Conservation (phyloP, 2,888 invertebrate genomes). For the Polia nebulosa region DNA sequence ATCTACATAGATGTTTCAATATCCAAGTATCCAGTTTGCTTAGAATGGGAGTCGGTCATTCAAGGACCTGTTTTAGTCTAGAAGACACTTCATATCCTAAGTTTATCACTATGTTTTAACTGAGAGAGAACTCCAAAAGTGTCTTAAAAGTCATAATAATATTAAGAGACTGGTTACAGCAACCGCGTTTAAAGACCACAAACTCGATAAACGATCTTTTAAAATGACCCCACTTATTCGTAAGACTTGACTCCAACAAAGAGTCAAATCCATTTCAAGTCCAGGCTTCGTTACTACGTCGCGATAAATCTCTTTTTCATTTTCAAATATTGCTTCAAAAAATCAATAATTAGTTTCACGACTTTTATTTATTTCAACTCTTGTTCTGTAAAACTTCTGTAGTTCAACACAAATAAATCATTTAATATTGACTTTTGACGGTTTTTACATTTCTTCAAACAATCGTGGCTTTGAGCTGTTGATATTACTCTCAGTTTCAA, state of each 20-base stretch:
- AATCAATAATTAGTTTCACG: conserved; percentile 70
- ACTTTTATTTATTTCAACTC: conserved; percentile 68
- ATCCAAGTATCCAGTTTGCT: background rate
- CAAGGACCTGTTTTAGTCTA: background rate
- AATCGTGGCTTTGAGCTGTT: conserved; percentile 49
- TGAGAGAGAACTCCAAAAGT: background rate
- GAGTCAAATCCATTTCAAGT: conserved; percentile 23
- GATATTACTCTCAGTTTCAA: conserved; percentile 37
- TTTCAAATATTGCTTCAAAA: conserved; percentile 58
- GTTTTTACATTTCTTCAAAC: conserved; percentile 73
- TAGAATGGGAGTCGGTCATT: no score
- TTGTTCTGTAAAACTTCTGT: conserved; percentile 43
- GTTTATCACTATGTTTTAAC: background rate
- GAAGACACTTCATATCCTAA: background rate
- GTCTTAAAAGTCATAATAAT: conserved; percentile 6
- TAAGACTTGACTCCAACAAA: conserved; percentile 33
- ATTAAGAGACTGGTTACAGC: conserved; percentile 2
- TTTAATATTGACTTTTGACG: conserved; percentile 65
- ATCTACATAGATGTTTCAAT: no score
- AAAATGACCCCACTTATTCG: conserved; percentile 37
- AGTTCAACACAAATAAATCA: conserved; percentile 75
- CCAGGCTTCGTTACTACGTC: conserved; percentile 54
- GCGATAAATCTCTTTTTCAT: conserved; percentile 70
- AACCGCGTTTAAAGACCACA: conserved; percentile 22
- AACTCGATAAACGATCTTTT: conserved; percentile 19